Percentiles rank a stretch among this genome's conserved stretches.
Conservation (phyloP, 1,140 invertebrate species). For the Zaprionus davidi region DNA sequence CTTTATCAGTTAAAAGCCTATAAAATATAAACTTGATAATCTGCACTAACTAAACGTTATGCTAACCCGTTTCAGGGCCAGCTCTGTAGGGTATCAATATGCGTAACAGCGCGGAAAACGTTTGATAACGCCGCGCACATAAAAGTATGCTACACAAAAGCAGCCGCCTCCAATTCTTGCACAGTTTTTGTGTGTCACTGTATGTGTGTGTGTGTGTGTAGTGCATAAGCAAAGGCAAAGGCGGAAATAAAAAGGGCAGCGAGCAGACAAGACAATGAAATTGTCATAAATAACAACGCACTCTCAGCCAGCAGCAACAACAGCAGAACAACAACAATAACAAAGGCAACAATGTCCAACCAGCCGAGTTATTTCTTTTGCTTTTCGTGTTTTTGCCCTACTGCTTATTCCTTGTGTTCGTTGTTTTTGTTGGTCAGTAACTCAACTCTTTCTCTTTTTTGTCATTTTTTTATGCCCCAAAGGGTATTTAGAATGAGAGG, state of each 20-base stretch:
- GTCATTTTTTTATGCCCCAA: constrained; percentile 66
- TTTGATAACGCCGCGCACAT: constrained; percentile 72
- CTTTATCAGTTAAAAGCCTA: too few species aligned
- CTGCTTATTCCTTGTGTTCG: constrained; percentile 11
- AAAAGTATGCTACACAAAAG: constrained; percentile 75
- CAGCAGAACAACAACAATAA: constrained; percentile 26
- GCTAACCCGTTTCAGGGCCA: not conserved
- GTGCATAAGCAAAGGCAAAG: constrained; percentile 75
- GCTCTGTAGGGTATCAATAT: constrained; percentile 10
- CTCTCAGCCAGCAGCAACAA: constrained; percentile 60
- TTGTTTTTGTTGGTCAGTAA: constrained; percentile 68
- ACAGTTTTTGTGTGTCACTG: constrained; percentile 19
- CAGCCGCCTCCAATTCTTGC: constrained; percentile 34
- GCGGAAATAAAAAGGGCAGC: constrained; percentile 75
- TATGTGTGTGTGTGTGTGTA: constrained; percentile 33
- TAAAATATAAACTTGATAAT: not conserved
- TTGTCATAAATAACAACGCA: constrained; percentile 80
- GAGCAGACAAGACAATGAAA: constrained; percentile 80
- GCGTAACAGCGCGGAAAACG: constrained; percentile 80
- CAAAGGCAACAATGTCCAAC: constrained; percentile 43
- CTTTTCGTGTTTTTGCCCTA: not conserved
- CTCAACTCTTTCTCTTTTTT: constrained; percentile 67
- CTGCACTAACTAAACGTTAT: not conserved
- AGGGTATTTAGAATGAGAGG: constrained; percentile 59
- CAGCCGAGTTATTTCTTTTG: constrained; percentile 61